phyloP scores from a whole-genome alignment of 2,797 vertebrate genomes.

The Scolopax bukidnonensis region DNA sequence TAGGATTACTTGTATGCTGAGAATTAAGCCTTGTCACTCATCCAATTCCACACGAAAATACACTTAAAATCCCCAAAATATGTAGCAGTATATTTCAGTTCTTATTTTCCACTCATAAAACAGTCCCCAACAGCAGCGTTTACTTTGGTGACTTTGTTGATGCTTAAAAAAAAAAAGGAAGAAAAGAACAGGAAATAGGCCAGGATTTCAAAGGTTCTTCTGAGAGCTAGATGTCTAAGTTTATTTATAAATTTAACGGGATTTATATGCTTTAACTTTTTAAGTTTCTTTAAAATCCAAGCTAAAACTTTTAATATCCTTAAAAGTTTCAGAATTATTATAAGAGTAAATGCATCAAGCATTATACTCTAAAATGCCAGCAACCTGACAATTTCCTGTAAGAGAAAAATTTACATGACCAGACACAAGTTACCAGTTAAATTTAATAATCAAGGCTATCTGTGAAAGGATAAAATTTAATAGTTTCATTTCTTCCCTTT shows the following conservation, averaged over 20 bases:
- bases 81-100: conserved; percentile 24
- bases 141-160: not conserved
- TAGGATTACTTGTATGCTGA: conserved; percentile 45
- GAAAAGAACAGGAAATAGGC: not conserved
- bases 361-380: not conserved
- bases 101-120: conserved; percentile 52
- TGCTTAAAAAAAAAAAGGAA: not conserved
- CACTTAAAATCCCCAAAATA: conserved; percentile 37
- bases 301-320: not conserved
- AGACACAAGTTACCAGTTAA: not conserved
- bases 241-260: conserved; percentile 21
- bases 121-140: not conserved
- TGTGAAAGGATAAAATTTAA: not conserved
- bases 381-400: not conserved
- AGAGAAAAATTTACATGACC: not conserved
- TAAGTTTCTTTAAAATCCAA: conserved; percentile 23
- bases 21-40: conserved; percentile 25
- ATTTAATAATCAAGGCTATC: not conserved
- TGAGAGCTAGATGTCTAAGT: not conserved
- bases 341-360: not conserved
- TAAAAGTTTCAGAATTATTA: not conserved
- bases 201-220: conserved; percentile 19
- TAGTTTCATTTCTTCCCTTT: not conserved
- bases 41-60: not conserved
- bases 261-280: conserved; percentile 17